Conservation (phyloP, 37 sponge, comb jelly and placozoan species). For the Diacarnus erythraeanus region DNA sequence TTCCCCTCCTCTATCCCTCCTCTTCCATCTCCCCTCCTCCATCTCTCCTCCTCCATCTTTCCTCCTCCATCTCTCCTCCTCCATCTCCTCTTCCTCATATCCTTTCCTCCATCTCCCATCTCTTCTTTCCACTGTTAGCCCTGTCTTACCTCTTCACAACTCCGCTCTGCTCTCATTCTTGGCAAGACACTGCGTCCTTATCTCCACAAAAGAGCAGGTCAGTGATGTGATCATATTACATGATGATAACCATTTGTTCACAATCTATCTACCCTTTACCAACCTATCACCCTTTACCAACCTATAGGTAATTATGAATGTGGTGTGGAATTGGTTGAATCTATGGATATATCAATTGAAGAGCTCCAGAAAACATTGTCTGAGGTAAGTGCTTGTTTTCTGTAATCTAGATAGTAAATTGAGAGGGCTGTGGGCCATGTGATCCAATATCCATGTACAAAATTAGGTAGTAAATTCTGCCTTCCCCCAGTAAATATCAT, state of each 20-base stretch:
- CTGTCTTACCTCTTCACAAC: not conserved
- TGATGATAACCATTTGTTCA: too few species aligned
- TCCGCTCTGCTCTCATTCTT: not conserved
- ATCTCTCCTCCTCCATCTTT: not conserved
- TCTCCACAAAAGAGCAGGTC: not conserved
- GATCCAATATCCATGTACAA: not conserved
- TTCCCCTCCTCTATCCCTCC: not conserved
- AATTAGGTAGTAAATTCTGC: too few species aligned
- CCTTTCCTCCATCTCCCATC: not conserved
- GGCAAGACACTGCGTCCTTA: not conserved
- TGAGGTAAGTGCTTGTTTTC: not conserved
- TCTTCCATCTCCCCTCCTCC: constrained; percentile 15
- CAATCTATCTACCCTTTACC: not conserved
- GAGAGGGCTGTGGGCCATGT: too few species aligned
- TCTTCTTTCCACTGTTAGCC: not conserved
- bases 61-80: constrained; percentile 2
- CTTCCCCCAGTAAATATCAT: not conserved
- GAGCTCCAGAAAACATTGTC: not conserved
- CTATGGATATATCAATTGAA: not conserved
- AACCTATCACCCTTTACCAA: constrained; percentile 4
- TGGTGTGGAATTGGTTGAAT: not conserved
- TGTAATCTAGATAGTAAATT: not conserved
- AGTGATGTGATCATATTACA: not conserved
- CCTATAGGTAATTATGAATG: not conserved
- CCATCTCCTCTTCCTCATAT: not conserved